Percentiles rank a stretch among this genome's conserved stretches.
Evolutionary conservation across 2,797 vertebrate species (phyloP).

Genomic region (Argya squamiceps): DNA sequence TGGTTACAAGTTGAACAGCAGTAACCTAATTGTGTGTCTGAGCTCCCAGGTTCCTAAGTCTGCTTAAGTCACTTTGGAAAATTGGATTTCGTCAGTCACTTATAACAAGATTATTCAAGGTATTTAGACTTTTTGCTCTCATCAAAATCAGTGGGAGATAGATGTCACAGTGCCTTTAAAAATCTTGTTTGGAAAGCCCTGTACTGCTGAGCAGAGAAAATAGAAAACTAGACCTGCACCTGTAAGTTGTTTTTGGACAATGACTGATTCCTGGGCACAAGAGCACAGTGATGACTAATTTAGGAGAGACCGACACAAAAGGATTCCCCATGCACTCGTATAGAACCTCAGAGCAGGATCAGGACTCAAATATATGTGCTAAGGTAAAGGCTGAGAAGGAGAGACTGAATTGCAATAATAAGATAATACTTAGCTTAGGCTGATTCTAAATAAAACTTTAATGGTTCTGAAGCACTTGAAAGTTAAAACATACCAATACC

Average conservation of each 20-base stretch:
- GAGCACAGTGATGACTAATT: not conserved
- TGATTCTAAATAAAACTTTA: not conserved
- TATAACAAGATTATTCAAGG: conserved; percentile 54
- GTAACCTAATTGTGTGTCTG: conserved; percentile 38
- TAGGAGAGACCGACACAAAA: not conserved
- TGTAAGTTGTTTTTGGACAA: not conserved
- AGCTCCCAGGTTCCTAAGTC: conserved; percentile 21
- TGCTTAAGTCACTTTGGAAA: conserved; percentile 58
- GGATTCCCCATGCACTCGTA: not conserved
- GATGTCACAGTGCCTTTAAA: conserved; percentile 18
- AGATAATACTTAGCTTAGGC: not conserved
- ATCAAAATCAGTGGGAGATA: conserved; percentile 24
- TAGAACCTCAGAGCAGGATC: not conserved
- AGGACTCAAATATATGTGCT: not conserved
- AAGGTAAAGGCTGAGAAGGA: not conserved
- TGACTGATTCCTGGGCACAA: not conserved
- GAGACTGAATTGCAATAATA: not conserved
- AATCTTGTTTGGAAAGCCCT: not conserved
- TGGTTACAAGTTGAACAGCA: not conserved
- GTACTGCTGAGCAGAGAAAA: not conserved
- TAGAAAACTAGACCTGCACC: not conserved
- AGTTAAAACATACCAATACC: not conserved
- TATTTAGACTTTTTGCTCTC: conserved; percentile 47
- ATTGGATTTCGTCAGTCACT: conserved; percentile 55
- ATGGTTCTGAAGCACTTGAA: not conserved